Evolutionary conservation across 1,140 invertebrate genomes (phyloP).

Genomic region (Leptinotarsa undecemlineata): DNA sequence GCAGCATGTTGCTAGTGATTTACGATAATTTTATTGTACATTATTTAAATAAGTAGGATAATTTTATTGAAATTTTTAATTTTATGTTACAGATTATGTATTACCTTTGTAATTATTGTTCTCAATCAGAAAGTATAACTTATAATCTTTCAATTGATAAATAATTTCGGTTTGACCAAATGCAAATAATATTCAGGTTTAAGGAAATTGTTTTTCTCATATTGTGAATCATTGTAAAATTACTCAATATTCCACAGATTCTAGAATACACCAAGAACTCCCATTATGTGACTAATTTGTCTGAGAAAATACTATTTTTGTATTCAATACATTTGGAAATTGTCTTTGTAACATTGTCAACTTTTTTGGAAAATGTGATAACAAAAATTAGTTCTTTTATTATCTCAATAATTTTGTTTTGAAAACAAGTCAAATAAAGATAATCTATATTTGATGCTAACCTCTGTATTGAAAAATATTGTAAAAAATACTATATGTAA

Average conservation of each 20-base stretch:
- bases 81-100: too few species aligned
- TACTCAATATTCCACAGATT: constrained; percentile 13
- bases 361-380: constrained; percentile 51
- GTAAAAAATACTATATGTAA: constrained; percentile 49
- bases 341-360: constrained; percentile 44
- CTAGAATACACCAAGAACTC: constrained; percentile 42
- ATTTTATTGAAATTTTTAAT: not conserved
- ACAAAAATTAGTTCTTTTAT: constrained; percentile 39
- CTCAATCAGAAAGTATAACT: too few species aligned
- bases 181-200: not conserved
- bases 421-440: constrained; percentile 34
- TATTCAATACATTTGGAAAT: constrained; percentile 43
- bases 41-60: constrained; percentile 4
- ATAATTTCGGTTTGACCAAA: not conserved
- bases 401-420: constrained; percentile 34
- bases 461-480: constrained; percentile 48
- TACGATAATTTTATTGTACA: not conserved
- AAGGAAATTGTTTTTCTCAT: not conserved
- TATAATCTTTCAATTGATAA: too few species aligned
- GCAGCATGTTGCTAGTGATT: too few species aligned
- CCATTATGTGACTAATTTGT: constrained; percentile 29
- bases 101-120: too few species aligned
- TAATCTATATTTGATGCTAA: constrained; percentile 50
- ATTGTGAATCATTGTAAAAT: not conserved
- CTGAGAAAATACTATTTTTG: constrained; percentile 49